phyloP scores from a whole-genome alignment of 2,888 invertebrate species.

The Blomia tropicalis region DNA sequence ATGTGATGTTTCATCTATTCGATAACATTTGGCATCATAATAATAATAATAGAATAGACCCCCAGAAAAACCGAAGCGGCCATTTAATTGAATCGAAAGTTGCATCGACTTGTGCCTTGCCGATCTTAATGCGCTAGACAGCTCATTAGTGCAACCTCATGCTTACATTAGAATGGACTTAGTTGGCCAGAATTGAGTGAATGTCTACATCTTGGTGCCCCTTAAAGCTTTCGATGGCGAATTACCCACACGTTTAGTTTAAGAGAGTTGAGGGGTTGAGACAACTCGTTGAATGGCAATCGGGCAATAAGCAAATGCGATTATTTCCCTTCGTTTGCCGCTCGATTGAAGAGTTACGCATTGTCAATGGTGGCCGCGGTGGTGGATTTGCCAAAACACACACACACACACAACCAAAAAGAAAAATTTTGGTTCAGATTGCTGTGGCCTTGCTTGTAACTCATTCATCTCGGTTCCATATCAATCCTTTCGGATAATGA shows the following conservation, averaged over 20 bases:
- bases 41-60: too few relatives aligned
- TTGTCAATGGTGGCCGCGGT: background rate
- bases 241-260: background rate
- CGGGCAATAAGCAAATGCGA: background rate
- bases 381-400: too few relatives aligned
- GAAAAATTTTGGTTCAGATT: background rate
- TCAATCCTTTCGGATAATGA: background rate
- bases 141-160: slow-evolving; percentile 10
- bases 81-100: slow-evolving; percentile 11
- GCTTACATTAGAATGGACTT: slow-evolving; percentile 3
- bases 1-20: too few relatives aligned
- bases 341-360: background rate
- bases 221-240: too few relatives aligned
- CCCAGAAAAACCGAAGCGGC: too few relatives aligned
- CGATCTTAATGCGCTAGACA: background rate
- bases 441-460: background rate
- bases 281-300: background rate
- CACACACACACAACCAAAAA: too few relatives aligned
- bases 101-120: background rate
- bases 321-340: slow-evolving; percentile 7
- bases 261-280: too few relatives aligned
- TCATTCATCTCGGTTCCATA: background rate
- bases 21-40: too few relatives aligned
- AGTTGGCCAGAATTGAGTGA: background rate
- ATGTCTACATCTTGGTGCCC: background rate